These are phyloP conservation scores for Recurvirostra avosetta DNA, from an alignment of 2,113 vertebrate species.

Conservation along the genomic window DNA sequence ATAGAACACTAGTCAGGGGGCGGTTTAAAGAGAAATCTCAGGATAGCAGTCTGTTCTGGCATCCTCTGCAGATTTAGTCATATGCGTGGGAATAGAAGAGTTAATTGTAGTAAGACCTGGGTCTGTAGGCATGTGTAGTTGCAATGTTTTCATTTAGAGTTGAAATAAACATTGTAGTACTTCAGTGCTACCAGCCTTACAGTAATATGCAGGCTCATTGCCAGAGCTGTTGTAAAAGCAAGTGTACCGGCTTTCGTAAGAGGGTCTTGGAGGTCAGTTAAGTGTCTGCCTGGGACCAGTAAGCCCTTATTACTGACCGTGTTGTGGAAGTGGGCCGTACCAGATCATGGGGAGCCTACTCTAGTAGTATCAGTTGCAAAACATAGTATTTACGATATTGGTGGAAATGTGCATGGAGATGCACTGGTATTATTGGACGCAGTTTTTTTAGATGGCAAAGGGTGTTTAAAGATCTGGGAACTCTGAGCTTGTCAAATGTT, in stretches of 20 bases:
- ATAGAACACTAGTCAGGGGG: accelerated
- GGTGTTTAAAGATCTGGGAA: not conserved
- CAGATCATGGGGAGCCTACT: not conserved
- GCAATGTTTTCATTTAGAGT: not conserved
- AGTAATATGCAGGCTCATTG: not conserved
- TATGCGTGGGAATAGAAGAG: not conserved
- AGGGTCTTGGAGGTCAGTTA: not conserved
- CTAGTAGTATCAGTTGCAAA: not conserved
- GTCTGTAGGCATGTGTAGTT: not conserved
- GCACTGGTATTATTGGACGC: not conserved
- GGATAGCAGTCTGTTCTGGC: not conserved
- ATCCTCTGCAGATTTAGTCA: not conserved
- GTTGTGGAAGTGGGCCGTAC: not conserved
- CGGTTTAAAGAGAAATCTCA: not conserved
- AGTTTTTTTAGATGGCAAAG: not conserved
- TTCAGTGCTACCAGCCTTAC: not conserved
- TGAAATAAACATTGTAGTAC: not conserved
- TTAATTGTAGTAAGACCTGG: not conserved
- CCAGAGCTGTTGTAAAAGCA: not conserved
- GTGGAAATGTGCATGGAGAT: accelerated
- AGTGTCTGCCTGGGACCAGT: not conserved
- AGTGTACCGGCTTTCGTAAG: not conserved
- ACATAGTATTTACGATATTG: accelerated
- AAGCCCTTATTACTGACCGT: not conserved
- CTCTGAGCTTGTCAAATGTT: not conserved